Base-by-base conservation (phyloP, 2,797 vertebrate genomes). In the Acestrorhynchus altus region DNA sequence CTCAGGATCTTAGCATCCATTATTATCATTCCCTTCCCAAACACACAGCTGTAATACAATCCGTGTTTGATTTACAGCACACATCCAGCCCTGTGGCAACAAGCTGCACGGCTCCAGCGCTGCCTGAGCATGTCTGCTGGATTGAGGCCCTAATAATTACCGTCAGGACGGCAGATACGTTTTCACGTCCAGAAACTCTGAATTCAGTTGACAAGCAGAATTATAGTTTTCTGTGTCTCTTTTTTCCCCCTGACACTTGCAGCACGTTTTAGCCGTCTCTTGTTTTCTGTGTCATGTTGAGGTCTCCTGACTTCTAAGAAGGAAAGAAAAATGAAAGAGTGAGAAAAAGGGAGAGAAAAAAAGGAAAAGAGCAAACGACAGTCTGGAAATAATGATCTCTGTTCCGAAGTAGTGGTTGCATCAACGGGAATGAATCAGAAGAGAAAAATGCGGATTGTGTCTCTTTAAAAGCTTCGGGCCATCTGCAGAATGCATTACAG, bases 401-500 rank as follows among this genome's bases (percentile, higher is more conserved):
- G 82, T 75, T 85, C 77, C 66, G 70, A 83, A 88, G 83, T 81
- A 86, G 84, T 24, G 78, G 81, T 89, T 91, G 89, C 82, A 84
- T 92, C 89, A 90, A 90, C 87, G 90, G 91, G 89, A 91, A 90
- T 94, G 93, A 94, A 91, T 94, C 92, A 93, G 84, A 73, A 88
- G 90, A 90, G 88, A 91, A 90, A 87, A 88, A 86, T 83, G 84
- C 77, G 81, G 91, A 90, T 81, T 86, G 92, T 94, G 92, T 92
- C 90, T 92, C 95, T 95, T 93, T 94, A 94, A 94, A 94, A 89
- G 90, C 86, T 81, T 87, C 92, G 88, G 90, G 88, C 91, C 94
- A 94, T 94, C 94, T 96, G 95, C 90, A 93, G 92, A 93, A 94
- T 94, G 93, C 95, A 96, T 97, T 95, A 96, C 94, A 60, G 16